Conservation (phyloP, 2,888 invertebrate genomes). For the Brassicogethes aeneus region DNA sequence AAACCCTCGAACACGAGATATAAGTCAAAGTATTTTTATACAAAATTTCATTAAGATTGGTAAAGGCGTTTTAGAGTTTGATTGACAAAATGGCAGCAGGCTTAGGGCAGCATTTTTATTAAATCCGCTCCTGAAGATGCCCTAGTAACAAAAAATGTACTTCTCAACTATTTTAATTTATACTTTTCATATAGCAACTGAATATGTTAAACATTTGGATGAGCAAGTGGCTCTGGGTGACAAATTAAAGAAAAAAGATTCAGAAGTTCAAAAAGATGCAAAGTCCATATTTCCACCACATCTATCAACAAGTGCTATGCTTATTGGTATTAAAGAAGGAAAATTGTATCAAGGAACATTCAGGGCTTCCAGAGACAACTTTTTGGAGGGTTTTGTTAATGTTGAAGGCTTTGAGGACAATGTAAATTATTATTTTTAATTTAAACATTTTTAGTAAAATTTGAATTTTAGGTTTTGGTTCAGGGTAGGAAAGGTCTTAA, state of each 20-base stretch:
- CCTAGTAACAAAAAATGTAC: too few species aligned
- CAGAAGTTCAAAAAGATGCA: conserved; percentile 49
- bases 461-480: conserved; percentile 56
- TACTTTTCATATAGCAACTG: conserved; percentile 50
- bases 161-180: background rate
- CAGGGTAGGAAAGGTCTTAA: conserved; percentile 84
- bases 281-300: conserved; percentile 78
- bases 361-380: conserved; percentile 85
- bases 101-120: too few species aligned
- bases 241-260: conserved; percentile 65
- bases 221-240: conserved; percentile 63
- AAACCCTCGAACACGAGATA: too few species aligned
- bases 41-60: too few species aligned
- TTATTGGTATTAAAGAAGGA: conserved; percentile 70
- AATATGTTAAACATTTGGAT: conserved; percentile 68
- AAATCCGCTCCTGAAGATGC: too few species aligned
- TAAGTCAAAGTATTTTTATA: too few species aligned
- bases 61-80: too few species aligned
- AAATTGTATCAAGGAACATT: conserved; percentile 72
- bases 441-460: conserved; percentile 6
- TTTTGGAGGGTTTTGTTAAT: conserved; percentile 81
- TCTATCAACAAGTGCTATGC: conserved; percentile 65
- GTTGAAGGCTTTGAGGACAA: conserved; percentile 72
- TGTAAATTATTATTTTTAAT: conserved; percentile 46
- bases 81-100: too few species aligned